Evolutionary conservation across 2,113 vertebrate genomes (phyloP), one percentile per base, ranked within the genome.

Genomic region (Craseonycteris thonglongyai): DNA sequence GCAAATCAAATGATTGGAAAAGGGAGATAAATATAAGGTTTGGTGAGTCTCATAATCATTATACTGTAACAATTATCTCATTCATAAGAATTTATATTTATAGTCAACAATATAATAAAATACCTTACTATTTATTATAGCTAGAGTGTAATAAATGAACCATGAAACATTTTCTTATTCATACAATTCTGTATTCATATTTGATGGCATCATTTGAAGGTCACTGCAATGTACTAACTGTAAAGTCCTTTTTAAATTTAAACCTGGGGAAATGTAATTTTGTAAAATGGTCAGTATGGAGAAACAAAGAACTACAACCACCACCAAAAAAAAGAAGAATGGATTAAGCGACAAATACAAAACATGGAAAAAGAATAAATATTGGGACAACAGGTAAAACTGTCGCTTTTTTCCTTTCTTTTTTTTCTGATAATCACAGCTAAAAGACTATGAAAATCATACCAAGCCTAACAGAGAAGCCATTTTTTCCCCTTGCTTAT

Each of bases 201-300:
- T 85, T 91, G 74, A 82, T 90, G 33, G 2, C 35, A 91, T 91
- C 89, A 87, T 91, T 95, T 95, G 59, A 95, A 90, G 45, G 89
- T 91, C 74, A 93, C 40, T 86, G 15, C 47, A 76, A 42, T 85
- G 22, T 89, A 38, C 63, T 96, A 90, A 91, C 66, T 54, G 13
- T 79, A 94, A 94, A 82, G n/a, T n/a, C 54, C 86, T 69, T 33
- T 66, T 86, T 7, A 91, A 93, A 90, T 87, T 91, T 89, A 95
- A 88, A 86, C 47, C 5, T 14, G 12, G 1, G 3, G 16, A 71
- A 89, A 74, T 87, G n/a, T 58, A 7, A 54, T 84, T 83, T 86
- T 88, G 9, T 68, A 72, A 90, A 75, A 47, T 30, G 79, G 26
- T 83, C 26, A 71, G 21, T n/a, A 66, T 85, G 66, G 2, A 91